These are phyloP conservation scores for Meloidogyne floridensis DNA, from an alignment of 1,140 invertebrate species.

Conservation along the genomic window DNA sequence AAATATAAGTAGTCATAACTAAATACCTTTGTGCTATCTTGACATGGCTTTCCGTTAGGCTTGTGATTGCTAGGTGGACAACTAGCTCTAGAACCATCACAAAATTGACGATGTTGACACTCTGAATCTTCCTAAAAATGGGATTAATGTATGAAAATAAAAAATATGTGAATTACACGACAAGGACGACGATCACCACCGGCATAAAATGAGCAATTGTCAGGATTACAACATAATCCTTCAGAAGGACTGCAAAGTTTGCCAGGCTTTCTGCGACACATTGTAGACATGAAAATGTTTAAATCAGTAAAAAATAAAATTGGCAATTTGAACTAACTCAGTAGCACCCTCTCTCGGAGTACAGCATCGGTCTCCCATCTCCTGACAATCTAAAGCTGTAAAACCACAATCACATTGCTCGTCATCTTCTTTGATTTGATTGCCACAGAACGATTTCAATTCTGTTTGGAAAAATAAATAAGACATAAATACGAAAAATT, in stretches of 20 bases:
- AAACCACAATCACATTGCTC: slow-evolving; percentile 99
- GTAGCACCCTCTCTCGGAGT: slow-evolving; percentile 73
- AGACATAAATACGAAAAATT: slow-evolving; percentile 10
- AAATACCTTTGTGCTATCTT: slow-evolving; percentile 67
- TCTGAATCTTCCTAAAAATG: slow-evolving; percentile 63
- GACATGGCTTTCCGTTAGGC: slow-evolving; percentile 76
- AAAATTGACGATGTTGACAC: slow-evolving; percentile 67
- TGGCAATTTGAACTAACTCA: slow-evolving; percentile 4
- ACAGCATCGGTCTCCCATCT: slow-evolving; percentile 76
- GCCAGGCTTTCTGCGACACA: slow-evolving; percentile 75
- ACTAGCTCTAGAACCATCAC: slow-evolving; percentile 71
- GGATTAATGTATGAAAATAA: not conserved
- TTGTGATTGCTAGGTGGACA: slow-evolving; percentile 81
- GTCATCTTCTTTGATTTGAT: slow-evolving; percentile 91
- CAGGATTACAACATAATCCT: slow-evolving; percentile 85
- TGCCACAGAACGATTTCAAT: slow-evolving; percentile 92
- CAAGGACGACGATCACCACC: slow-evolving; percentile 64
- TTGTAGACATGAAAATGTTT: slow-evolving; percentile 70
- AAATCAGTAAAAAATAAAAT: too few species aligned
- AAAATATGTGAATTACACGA: not conserved
- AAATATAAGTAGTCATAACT: not conserved
- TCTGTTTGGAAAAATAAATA: slow-evolving; percentile 73
- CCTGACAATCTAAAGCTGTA: slow-evolving; percentile 86
- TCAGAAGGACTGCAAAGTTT: slow-evolving; percentile 90
- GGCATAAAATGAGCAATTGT: slow-evolving; percentile 79